These are phyloP conservation scores for Polyploca ridens DNA, from an alignment of 2,888 invertebrate genomes.

Conservation along the genomic window DNA sequence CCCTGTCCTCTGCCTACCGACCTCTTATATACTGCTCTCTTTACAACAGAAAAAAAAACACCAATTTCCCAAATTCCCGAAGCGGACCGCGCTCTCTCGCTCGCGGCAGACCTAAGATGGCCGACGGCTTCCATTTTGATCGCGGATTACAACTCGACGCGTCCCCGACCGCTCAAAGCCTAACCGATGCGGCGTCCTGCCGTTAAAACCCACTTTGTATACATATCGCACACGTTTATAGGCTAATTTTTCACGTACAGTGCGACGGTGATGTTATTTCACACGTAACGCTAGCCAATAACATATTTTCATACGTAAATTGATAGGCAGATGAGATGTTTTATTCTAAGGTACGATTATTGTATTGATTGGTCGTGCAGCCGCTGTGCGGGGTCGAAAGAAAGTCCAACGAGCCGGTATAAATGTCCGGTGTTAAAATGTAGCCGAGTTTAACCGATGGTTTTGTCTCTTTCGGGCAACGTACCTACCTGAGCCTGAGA, in stretches of 20 bases:
- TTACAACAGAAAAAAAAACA: conserved; percentile 82
- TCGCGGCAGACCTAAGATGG: conserved; percentile 82
- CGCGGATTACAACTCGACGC: conserved; percentile 77
- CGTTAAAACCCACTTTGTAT: conserved; percentile 63
- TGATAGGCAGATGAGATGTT: conserved; percentile 20
- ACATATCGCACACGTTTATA: conserved; percentile 80
- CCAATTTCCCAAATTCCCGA: conserved; percentile 83
- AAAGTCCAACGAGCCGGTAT: conserved; percentile 53
- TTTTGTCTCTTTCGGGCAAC: conserved; percentile 65
- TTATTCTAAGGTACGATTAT: conserved; percentile 44
- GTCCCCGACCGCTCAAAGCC: conserved; percentile 77
- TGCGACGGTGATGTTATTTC: conserved; percentile 65
- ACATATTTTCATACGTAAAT: conserved; percentile 27
- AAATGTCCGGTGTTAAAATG: conserved; percentile 65
- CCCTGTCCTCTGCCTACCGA: conserved; percentile 78
- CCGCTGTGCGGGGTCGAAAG: conserved; percentile 47
- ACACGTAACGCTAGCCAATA: conserved; percentile 38
- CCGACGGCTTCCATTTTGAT: conserved; percentile 83
- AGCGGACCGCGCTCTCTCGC: conserved; percentile 79
- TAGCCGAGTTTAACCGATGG: conserved; percentile 54
- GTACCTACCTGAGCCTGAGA: conserved; percentile 58
- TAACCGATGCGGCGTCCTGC: conserved; percentile 68
- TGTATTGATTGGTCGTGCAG: conserved; percentile 70
- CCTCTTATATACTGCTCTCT: conserved; percentile 84
- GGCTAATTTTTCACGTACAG: conserved; percentile 79